phyloP scores from a whole-genome alignment of 2,888 invertebrate genomes.

The Volucella inflata region DNA sequence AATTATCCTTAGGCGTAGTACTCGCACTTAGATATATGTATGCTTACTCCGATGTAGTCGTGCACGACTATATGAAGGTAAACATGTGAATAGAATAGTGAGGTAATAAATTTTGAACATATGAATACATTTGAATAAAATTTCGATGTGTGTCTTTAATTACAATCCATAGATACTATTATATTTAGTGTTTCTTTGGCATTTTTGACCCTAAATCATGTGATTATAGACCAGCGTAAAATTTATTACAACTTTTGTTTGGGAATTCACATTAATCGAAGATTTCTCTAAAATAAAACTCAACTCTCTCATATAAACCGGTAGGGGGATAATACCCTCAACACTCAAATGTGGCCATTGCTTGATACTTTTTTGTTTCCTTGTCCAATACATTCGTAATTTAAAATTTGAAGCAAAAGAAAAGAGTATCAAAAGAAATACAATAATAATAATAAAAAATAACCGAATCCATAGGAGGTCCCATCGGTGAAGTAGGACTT shows the following conservation, averaged over 20 bases:
- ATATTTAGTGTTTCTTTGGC: background rate
- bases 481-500: slow-evolving; percentile 38
- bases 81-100: slow-evolving; percentile 34
- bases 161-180: slow-evolving; percentile 11
- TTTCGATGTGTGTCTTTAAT: slow-evolving; percentile 30
- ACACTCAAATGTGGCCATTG: background rate
- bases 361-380: background rate
- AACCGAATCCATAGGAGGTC: slow-evolving; percentile 43
- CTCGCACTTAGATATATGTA: background rate
- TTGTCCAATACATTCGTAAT: background rate
- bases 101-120: slow-evolving; percentile 43
- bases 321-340: no score
- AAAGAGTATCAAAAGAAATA: background rate
- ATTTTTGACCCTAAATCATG: background rate
- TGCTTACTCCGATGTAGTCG: no score
- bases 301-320: no score
- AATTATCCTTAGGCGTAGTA: slow-evolving; percentile 53
- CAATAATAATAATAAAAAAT: slow-evolving; percentile 1
- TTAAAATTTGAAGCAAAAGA: no score
- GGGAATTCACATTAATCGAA: slow-evolving; percentile 11
- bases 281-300: slow-evolving; percentile 11
- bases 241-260: background rate
- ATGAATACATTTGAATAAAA: slow-evolving; percentile 58
- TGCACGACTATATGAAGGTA: background rate
- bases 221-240: no score